Conservation (phyloP, 2,888 invertebrate species). For the Dryomyza anilis region DNA sequence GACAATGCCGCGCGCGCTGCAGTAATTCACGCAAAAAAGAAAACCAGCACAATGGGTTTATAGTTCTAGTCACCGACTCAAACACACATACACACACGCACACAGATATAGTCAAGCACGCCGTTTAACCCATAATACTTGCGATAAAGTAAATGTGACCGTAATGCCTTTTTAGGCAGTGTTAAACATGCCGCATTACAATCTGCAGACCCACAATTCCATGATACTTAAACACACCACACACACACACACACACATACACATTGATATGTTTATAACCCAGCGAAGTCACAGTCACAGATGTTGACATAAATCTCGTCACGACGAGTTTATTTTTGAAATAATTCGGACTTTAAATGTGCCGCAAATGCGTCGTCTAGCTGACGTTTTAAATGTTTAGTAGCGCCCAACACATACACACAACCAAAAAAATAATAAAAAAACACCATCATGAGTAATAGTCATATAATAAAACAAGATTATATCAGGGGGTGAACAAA, state of each 20-base stretch:
- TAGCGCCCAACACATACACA: background rate
- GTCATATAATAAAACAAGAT: no score
- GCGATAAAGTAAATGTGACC: slow-evolving; percentile 21
- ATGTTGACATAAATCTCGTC: background rate
- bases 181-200: slow-evolving; percentile 17
- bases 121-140: slow-evolving; percentile 22
- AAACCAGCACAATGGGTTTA: no score
- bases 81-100: no score
- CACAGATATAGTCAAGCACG: no score
- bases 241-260: background rate
- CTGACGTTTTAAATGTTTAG: background rate
- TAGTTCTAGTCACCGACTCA: no score
- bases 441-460: no score
- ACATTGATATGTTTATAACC: no score
- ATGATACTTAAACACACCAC: background rate
- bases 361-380: no score
- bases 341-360: no score
- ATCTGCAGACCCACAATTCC: slow-evolving; percentile 3
- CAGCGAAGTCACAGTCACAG: background rate
- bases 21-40: slow-evolving; percentile 33
- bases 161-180: slow-evolving; percentile 18
- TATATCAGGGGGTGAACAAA: no score
- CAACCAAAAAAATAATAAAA: background rate
- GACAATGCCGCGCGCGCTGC: slow-evolving; percentile 10
- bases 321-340: no score